Percentiles rank a stretch among this genome's conserved stretches.
phyloP scores from a whole-genome alignment of 2,888 invertebrate species.

The Drosophila merina region DNA sequence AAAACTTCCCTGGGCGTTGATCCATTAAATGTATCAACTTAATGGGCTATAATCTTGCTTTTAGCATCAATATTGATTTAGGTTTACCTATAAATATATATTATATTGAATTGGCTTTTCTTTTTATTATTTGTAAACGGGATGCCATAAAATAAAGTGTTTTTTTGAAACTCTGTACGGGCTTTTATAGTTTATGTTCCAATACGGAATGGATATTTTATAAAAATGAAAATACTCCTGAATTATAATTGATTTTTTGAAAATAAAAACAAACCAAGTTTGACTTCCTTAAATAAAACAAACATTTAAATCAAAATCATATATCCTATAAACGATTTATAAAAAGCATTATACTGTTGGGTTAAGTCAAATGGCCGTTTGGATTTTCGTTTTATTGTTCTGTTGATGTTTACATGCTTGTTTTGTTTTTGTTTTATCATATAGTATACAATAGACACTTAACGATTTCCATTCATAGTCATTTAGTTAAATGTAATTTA shows the following conservation, averaged over 20 bases:
- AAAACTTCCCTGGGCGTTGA: conserved; percentile 19
- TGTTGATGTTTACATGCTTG: conserved; percentile 50
- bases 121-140: too few relatives aligned
- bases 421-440: conserved; percentile 15
- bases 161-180: too few relatives aligned
- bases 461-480: conserved; percentile 52
- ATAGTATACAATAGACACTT: conserved; percentile 58
- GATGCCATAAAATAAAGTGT: too few relatives aligned
- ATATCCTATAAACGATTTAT: background rate
- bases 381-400: conserved; percentile 43
- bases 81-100: background rate
- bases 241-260: too few relatives aligned
- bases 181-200: too few relatives aligned
- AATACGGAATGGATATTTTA: too few relatives aligned
- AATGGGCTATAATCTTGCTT: conserved; percentile 58
- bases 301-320: background rate
- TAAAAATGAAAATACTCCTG: too few relatives aligned
- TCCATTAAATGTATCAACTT: conserved; percentile 66
- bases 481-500: conserved; percentile 52
- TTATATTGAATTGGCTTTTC: too few relatives aligned
- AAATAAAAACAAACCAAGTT: background rate
- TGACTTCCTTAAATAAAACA: background rate
- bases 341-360: background rate
- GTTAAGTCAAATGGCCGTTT: conserved; percentile 46
- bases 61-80: conserved; percentile 51